phyloP scores from a whole-genome alignment of 2,888 invertebrate species.

The Agrochola litura region DNA sequence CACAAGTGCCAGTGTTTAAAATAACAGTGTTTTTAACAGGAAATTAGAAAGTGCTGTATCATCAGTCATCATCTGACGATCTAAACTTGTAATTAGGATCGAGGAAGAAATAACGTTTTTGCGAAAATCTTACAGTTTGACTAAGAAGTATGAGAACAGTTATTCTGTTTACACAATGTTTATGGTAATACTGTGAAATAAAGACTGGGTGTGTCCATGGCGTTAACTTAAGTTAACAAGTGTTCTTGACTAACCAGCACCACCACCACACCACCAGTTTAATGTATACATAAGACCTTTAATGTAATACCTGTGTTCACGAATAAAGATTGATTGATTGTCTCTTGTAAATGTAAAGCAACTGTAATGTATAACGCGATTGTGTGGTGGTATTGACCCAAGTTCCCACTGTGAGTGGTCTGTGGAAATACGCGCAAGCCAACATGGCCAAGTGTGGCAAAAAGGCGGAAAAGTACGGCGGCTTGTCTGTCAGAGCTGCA shows the following conservation, averaged over 20 bases:
- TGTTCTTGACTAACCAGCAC: neutral
- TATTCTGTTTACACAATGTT: conserved; percentile 1
- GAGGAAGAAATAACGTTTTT: conserved; percentile 26
- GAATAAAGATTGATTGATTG: no score
- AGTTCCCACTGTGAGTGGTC: conserved; percentile 31
- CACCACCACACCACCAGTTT: neutral
- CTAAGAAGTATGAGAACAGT: conserved; percentile 14
- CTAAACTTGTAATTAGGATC: conserved; percentile 20
- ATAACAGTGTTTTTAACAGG: conserved; percentile 60
- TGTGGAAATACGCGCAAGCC: conserved; percentile 31
- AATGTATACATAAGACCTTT: no score
- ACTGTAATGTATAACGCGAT: neutral
- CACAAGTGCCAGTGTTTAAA: conserved; percentile 32
- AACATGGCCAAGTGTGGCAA: conserved; percentile 40
- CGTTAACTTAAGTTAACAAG: neutral
- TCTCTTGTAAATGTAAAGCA: conserved; percentile 8
- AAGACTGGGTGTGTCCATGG: neutral
- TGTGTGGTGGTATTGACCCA: neutral
- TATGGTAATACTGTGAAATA: neutral
- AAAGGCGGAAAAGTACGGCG: conserved; percentile 48
- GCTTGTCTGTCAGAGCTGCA: conserved; percentile 37
- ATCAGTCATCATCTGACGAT: conserved; percentile 28
- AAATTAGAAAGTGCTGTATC: conserved; percentile 59
- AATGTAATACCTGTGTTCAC: no score
- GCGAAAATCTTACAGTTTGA: conserved; percentile 12